Evolutionary conservation across 2,113 vertebrate genomes (phyloP), one percentile per base, ranked within the genome.

Genomic region (Crotalus horridus): DNA sequence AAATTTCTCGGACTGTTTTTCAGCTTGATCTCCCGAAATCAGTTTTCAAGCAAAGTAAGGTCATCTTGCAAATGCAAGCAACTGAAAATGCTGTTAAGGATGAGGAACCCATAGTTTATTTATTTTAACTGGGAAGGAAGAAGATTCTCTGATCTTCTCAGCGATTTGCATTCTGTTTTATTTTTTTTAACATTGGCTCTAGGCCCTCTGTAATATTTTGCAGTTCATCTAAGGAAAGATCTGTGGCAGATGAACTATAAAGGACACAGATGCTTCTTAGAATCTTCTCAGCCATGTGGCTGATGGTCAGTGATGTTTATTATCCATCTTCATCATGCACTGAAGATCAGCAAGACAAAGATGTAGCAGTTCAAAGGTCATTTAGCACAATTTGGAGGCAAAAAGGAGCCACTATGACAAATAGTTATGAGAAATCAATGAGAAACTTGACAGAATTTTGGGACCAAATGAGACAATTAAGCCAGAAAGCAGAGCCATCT

Each of bases 321-420:
- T 92, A 94, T 96, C 90, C 95, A 85, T 96, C 94, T 93, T 95
- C 95, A 96, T 96, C 93, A 94, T 93, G 95, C 95, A 90, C 85
- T 92, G 59, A 91, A 96, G 94, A 96, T 95, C 95, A 96, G 89
- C 51, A 93, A 95, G 94, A 88, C 93, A 96, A 88, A 94, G 96
- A 90, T 64, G 33, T 94, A 96, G 95, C 91, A 96, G 95, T 94
- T 87, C 93, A 88, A 96, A 96, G 95, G 95, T 95, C 95, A 93
- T 95, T 93, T 93, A 95, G 53, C 93, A 90, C 54, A 94, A 92
- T 88, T 90, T 90, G 69, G 26, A 24, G 21, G 12, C 12, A 15
- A 64, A 1, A 12, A 4, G 11, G 26, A 51, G 69, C 88, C 58
- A 90, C 51, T 55, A 89, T 92, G 94, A 96, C 91, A 94, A 88